phyloP scores from a whole-genome alignment of 2,888 invertebrate species.

The Xanthorhoe designata region DNA sequence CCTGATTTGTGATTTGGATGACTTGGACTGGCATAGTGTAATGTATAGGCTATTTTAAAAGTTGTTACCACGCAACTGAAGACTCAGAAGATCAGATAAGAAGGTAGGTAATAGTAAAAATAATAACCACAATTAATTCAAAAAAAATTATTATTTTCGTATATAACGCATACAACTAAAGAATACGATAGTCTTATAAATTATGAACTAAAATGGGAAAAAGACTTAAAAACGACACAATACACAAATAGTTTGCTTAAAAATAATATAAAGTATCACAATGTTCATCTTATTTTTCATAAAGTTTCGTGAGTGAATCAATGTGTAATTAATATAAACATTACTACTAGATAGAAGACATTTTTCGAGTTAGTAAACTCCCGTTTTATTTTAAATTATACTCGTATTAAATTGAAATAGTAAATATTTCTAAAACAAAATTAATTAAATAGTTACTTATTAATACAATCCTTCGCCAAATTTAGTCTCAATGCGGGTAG shows the following conservation, averaged over 20 bases:
- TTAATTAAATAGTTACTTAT: slow-evolving; percentile 4
- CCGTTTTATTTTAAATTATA: slow-evolving; percentile 4
- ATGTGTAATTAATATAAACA: not conserved
- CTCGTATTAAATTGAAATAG: not conserved
- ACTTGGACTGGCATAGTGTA: too few species aligned
- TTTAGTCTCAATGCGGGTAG: slow-evolving; percentile 17
- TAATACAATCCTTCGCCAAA: slow-evolving; percentile 3
- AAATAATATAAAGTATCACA: slow-evolving; percentile 22
- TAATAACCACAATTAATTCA: slow-evolving; percentile 5
- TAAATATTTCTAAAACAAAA: slow-evolving; percentile 20
- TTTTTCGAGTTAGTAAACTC: slow-evolving; percentile 5
- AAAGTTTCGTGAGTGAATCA: slow-evolving; percentile 1
- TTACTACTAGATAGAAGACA: slow-evolving; percentile 18
- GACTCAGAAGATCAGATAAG: not conserved
- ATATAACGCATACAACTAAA: slow-evolving; percentile 11
- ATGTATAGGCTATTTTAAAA: too few species aligned
- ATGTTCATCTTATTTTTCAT: slow-evolving; percentile 8
- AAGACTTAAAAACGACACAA: slow-evolving; percentile 6
- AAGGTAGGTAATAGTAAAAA: not conserved
- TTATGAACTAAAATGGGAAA: slow-evolving; percentile 9
- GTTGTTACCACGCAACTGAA: too few species aligned
- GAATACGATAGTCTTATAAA: slow-evolving; percentile 6
- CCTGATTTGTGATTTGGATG: too few species aligned
- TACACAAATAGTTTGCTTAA: slow-evolving; percentile 6
- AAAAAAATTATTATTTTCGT: slow-evolving; percentile 10